A percentile compares a stretch with the other conserved stretches of the same genome.
Conservation (phyloP, 2,113 vertebrate species). For the Neogobius melanostomus region DNA sequence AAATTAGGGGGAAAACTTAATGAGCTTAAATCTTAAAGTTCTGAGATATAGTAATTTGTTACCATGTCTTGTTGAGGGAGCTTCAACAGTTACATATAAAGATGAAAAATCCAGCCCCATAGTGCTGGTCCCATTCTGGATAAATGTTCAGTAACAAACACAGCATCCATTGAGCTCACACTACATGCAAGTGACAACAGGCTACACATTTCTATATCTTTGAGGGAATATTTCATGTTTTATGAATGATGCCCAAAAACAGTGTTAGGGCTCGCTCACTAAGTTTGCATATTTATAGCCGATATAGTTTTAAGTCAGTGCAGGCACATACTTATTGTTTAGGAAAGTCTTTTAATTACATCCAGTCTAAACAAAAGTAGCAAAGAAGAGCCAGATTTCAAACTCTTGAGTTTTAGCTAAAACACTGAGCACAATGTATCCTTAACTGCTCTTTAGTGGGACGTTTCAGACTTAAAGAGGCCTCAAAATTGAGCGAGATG, state of each 20-base stretch:
- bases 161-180: neutral
- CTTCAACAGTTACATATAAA: no score
- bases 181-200: neutral
- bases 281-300: neutral
- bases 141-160: neutral
- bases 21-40: no score
- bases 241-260: neutral
- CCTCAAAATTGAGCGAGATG: no score
- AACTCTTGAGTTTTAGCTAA: conserved; percentile 28
- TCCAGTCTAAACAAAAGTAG: conserved; percentile 25
- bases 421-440: conserved; percentile 9
- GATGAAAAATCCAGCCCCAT: no score
- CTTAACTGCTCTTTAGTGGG: neutral
- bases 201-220: neutral
- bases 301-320: neutral
- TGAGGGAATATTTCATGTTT: neutral
- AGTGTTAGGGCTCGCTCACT: no score
- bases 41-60: no score
- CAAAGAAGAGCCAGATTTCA: conserved; percentile 12
- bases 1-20: no score
- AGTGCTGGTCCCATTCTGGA: no score
- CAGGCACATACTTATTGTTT: conserved; percentile 7
- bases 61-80: no score
- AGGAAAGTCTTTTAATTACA: conserved; percentile 15
- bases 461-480: neutral